These are phyloP conservation scores for Mareca strepera DNA, from an alignment of 2,797 vertebrate species.

Conservation along the genomic window DNA sequence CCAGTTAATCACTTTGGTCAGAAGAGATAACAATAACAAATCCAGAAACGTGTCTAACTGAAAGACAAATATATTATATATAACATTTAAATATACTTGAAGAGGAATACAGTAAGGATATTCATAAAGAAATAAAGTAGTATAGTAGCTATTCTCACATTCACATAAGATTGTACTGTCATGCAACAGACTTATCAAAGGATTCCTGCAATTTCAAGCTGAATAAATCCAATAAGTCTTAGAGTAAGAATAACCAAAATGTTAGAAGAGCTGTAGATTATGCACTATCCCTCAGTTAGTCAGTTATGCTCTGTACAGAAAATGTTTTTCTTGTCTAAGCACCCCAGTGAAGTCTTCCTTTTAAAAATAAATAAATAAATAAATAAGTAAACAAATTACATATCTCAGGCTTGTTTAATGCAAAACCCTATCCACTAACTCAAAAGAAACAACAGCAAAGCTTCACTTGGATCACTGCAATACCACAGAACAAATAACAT, in stretches of 20 bases:
- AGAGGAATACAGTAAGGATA: background rate
- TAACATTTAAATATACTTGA: background rate
- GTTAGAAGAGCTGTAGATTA: background rate
- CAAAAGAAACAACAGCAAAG: background rate
- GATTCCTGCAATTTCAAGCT: background rate
- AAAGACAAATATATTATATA: background rate
- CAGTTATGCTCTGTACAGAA: background rate
- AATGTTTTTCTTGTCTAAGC: background rate
- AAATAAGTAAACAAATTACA: too few relatives aligned
- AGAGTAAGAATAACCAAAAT: background rate
- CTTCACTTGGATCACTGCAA: background rate
- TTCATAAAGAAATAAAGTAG: background rate
- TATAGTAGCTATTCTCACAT: background rate
- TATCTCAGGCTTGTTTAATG: background rate
- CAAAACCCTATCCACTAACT: background rate
- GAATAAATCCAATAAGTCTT: background rate
- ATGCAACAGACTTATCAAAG: background rate
- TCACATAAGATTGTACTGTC: background rate
- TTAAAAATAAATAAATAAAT: too few relatives aligned
- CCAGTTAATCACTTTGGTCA: background rate
- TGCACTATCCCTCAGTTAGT: background rate
- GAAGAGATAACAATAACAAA: background rate
- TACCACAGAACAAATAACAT: background rate
- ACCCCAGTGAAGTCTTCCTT: background rate
- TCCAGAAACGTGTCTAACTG: background rate